Percentiles rank a stretch among this genome's conserved stretches.
phyloP scores from a whole-genome alignment of 2,113 vertebrate genomes.

The Melanerpes aurifrons region DNA sequence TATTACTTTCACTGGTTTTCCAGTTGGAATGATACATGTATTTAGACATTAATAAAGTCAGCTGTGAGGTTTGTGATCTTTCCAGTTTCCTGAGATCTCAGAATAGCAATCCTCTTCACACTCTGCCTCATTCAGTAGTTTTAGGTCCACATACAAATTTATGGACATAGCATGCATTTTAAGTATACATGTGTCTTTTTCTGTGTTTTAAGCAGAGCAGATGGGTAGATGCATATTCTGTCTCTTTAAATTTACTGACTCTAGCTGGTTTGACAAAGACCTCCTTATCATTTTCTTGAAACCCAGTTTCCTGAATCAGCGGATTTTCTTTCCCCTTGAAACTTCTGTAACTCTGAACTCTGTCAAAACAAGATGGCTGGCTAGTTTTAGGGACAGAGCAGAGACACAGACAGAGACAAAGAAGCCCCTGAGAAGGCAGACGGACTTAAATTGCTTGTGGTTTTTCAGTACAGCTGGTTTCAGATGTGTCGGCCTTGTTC shows the following conservation, averaged over 20 bases:
- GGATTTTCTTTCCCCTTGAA: conserved; percentile 76
- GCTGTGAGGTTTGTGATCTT: neutral
- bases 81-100: neutral
- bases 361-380: conserved; percentile 95
- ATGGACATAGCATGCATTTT: accelerated
- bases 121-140: neutral
- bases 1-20: neutral
- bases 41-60: neutral
- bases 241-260: conserved; percentile 64
- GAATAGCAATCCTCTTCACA: neutral
- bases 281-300: conserved; percentile 70
- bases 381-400: conserved; percentile 82
- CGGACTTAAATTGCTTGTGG: conserved; percentile 91
- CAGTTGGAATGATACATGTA: neutral
- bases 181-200: neutral
- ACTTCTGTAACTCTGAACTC: conserved; percentile 87
- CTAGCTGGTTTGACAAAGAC: conserved; percentile 53
- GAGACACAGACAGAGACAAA: conserved; percentile 86
- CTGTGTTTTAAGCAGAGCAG: neutral
- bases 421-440: conserved; percentile 91
- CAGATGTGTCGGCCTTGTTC: conserved; percentile 89
- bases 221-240: neutral
- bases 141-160: neutral
- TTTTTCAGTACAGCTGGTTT: conserved; percentile 93
- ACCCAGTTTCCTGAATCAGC: conserved; percentile 83